Conservation (phyloP, 2,797 vertebrate genomes). For the Brotula barbata region DNA sequence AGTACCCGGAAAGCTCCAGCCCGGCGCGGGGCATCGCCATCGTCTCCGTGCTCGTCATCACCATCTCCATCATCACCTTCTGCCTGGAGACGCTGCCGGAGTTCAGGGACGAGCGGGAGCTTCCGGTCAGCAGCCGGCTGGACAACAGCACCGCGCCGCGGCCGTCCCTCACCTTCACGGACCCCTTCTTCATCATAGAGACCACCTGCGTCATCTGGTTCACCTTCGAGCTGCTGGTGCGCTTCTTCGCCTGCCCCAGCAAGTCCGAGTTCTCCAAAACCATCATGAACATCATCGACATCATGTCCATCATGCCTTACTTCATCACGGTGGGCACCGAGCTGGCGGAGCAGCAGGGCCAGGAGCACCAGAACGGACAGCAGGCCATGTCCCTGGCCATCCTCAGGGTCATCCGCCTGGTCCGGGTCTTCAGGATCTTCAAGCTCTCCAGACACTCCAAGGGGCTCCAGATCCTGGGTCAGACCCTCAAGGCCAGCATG, state of each 20-base stretch:
- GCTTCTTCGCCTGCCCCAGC: constrained; percentile 92
- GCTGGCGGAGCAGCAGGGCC: constrained; percentile 86
- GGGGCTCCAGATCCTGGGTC: constrained; percentile 93
- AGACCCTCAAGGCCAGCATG: constrained; percentile 96
- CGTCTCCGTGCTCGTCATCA: constrained; percentile 96
- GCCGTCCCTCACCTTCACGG: constrained; percentile 82
- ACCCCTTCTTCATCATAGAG: constrained; percentile 96
- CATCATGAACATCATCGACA: constrained; percentile 92
- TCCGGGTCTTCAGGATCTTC: constrained; percentile 95
- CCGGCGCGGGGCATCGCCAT: constrained; percentile 96
- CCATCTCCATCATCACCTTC: constrained; percentile 98
- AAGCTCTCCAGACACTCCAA: constrained; percentile 96
- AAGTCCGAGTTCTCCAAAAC: constrained; percentile 90
- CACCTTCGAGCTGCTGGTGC: constrained; percentile 92
- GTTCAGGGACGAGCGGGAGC: constrained; percentile 91
- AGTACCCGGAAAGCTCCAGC: constrained; percentile 97
- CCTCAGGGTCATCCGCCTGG: constrained; percentile 92
- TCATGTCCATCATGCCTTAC: constrained; percentile 96
- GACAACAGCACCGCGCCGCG: constrained; percentile 77
- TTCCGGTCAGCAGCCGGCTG: constrained; percentile 70
- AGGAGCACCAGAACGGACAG: constrained; percentile 87
- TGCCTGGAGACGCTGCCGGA: constrained; percentile 97
- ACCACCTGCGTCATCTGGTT: constrained; percentile 98
- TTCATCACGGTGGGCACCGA: constrained; percentile 96
- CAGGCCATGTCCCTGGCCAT: constrained; percentile 98